Percentiles rank a stretch among this genome's conserved stretches.
Evolutionary conservation across 2,113 vertebrate genomes (phyloP).

Genomic region (Mastomys natalensis): DNA sequence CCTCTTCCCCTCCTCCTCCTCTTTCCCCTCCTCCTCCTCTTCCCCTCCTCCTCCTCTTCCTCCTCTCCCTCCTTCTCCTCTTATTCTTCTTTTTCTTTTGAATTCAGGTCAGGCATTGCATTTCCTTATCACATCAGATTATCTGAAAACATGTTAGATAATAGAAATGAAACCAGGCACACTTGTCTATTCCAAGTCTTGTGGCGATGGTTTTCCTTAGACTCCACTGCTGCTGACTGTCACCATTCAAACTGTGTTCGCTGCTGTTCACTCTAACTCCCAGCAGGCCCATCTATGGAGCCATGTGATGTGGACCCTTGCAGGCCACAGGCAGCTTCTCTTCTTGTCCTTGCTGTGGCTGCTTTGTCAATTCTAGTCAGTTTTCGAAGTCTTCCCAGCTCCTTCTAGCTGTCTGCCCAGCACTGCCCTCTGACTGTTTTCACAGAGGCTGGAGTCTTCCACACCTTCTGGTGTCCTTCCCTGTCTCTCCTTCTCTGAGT

Average conservation of each 20-base stretch:
- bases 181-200: not conserved
- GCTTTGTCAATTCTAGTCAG: not conserved
- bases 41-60: too few relatives aligned
- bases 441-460: too few relatives aligned
- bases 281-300: not conserved
- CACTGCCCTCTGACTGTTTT: not conserved
- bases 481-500: not conserved
- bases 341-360: not conserved
- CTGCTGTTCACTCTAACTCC: not conserved
- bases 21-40: too few relatives aligned
- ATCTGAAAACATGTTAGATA: conserved; percentile 16
- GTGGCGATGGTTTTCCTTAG: not conserved
- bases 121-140: not conserved
- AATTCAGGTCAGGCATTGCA: not conserved
- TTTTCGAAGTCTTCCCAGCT: not conserved
- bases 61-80: too few relatives aligned
- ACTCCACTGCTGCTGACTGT: not conserved
- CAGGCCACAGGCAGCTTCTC: not conserved
- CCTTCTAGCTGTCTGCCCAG: not conserved
- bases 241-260: not conserved
- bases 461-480: not conserved
- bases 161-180: not conserved
- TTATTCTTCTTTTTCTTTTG: not conserved
- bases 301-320: not conserved
- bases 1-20: too few relatives aligned